A percentile compares a stretch with the other conserved stretches of the same genome.
Conservation (phyloP, 2,797 vertebrate genomes). For the Acanthurus leucopareius region DNA sequence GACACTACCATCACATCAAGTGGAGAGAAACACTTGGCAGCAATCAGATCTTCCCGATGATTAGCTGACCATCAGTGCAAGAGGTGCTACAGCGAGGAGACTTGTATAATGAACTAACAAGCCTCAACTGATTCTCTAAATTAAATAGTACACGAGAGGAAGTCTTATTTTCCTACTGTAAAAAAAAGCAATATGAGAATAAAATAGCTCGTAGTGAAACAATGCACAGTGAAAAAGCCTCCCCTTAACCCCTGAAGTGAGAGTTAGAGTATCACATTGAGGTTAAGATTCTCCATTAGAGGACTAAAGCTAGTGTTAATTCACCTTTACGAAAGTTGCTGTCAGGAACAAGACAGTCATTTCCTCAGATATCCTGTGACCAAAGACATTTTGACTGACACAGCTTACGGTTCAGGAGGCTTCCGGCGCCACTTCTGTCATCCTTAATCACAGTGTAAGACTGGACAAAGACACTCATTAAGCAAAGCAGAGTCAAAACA, state of each 20-base stretch:
- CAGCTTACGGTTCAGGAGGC: slow-evolving; percentile 22
- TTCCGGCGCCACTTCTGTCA: slow-evolving; percentile 50
- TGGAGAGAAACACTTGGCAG: slow-evolving; percentile 33
- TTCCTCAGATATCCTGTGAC: slow-evolving; percentile 10
- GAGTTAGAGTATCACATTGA: neutral
- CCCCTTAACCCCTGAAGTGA: neutral
- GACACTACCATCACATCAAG: slow-evolving; percentile 40
- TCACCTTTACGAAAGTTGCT: neutral
- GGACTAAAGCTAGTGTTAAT: neutral
- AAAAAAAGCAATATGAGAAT: neutral
- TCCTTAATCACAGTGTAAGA: slow-evolving; percentile 73
- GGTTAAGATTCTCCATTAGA: slow-evolving; percentile 1
- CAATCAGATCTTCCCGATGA: slow-evolving; percentile 51
- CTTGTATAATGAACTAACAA: slow-evolving; percentile 30
- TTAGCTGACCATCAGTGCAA: slow-evolving; percentile 48
- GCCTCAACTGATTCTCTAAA: slow-evolving; percentile 20
- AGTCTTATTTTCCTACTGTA: slow-evolving; percentile 10
- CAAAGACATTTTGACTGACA: slow-evolving; percentile 39
- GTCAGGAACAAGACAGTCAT: neutral
- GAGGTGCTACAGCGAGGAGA: slow-evolving; percentile 36
- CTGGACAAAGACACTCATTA: slow-evolving; percentile 74
- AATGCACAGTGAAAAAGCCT: neutral
- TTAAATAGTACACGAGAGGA: slow-evolving; percentile 27
- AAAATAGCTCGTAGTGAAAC: neutral
- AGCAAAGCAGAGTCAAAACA: slow-evolving; percentile 78